Percentiles rank a stretch among this genome's conserved stretches.
Conservation (phyloP, 2,888 invertebrate species). For the Colostygia pectinataria region DNA sequence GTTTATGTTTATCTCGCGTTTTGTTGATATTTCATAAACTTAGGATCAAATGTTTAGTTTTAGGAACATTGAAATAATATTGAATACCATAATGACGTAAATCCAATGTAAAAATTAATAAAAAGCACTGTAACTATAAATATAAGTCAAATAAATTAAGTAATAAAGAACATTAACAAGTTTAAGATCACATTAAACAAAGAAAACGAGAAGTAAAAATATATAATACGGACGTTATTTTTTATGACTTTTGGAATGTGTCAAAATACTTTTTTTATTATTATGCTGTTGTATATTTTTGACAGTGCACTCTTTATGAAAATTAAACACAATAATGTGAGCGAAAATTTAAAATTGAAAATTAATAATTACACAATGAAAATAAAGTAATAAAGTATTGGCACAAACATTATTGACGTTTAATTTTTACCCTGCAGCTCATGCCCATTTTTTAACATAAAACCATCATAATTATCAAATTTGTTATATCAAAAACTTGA, state of each 20-base stretch:
- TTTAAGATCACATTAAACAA: constrained; percentile 30
- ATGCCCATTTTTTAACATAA: too few relatives aligned
- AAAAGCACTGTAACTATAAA: constrained; percentile 21
- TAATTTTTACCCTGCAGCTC: too few relatives aligned
- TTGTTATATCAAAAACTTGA: too few relatives aligned
- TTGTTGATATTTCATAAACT: too few relatives aligned
- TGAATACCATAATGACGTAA: constrained; percentile 2
- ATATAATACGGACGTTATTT: constrained; percentile 20
- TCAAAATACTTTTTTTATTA: constrained; percentile 21
- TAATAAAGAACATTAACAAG: constrained; percentile 31
- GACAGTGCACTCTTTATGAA: constrained; percentile 2
- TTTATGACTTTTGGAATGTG: constrained; percentile 24
- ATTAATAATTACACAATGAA: too few relatives aligned
- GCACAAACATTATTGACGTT: too few relatives aligned
- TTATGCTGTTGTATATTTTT: too few relatives aligned
- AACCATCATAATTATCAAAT: too few relatives aligned
- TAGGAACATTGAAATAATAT: background rate
- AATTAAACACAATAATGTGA: constrained; percentile 2
- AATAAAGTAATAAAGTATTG: too few relatives aligned
- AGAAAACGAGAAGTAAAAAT: constrained; percentile 29
- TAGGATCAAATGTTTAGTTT: too few relatives aligned
- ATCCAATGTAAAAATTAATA: constrained; percentile 22
- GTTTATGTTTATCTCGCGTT: too few relatives aligned
- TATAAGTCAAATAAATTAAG: constrained; percentile 34
- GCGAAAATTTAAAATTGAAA: too few relatives aligned